Percentiles rank a stretch among this genome's conserved stretches.
phyloP scores from a whole-genome alignment of 2,888 invertebrate species.

The Hypomecis atomaria region DNA sequence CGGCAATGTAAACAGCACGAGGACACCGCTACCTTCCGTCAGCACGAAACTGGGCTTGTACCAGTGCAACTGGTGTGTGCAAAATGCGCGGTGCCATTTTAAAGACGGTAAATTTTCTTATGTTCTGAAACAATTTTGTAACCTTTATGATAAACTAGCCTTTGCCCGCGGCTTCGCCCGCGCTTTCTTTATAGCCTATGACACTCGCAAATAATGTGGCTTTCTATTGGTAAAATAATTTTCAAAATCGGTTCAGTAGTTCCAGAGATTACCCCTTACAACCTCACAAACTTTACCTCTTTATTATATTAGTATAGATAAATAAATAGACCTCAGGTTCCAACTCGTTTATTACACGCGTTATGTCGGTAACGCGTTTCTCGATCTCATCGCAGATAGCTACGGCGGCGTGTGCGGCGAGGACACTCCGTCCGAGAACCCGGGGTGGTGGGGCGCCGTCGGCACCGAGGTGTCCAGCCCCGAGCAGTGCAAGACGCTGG shows the following conservation, averaged over 20 bases:
- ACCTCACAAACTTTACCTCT: too few relatives aligned
- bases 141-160: too few relatives aligned
- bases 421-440: constrained; percentile 91
- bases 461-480: constrained; percentile 90
- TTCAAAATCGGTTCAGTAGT: too few relatives aligned
- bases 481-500: constrained; percentile 90
- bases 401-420: constrained; percentile 94
- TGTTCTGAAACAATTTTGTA: not conserved
- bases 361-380: not conserved
- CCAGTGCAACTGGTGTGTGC: constrained; percentile 97
- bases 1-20: constrained; percentile 63
- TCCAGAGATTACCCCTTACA: too few relatives aligned
- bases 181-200: too few relatives aligned
- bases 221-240: too few relatives aligned
- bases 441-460: constrained; percentile 96
- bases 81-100: constrained; percentile 95
- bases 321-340: too few relatives aligned
- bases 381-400: constrained; percentile 80
- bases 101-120: constrained; percentile 88
- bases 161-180: too few relatives aligned
- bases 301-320: too few relatives aligned
- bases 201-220: too few relatives aligned
- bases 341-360: not conserved
- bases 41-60: constrained; percentile 91
- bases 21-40: constrained; percentile 81